A percentile compares a stretch with the other conserved stretches of the same genome.
Conservation (phyloP, 30 jellyfish, hydroid and myxozoan genomes). For the Clytia hemisphaerica region DNA sequence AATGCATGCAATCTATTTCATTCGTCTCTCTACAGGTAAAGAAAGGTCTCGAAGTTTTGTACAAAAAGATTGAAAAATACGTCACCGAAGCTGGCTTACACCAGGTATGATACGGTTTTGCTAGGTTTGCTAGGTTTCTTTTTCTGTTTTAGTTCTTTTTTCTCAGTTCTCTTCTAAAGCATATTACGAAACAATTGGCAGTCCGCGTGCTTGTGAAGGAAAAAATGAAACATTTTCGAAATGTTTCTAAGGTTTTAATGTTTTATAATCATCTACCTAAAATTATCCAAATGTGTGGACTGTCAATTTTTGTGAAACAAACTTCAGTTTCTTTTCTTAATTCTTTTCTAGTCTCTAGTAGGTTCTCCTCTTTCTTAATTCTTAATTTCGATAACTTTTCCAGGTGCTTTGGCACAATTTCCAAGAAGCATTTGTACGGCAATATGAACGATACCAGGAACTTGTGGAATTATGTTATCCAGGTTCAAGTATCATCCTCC, state of each 20-base stretch:
- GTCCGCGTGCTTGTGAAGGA: too few species aligned
- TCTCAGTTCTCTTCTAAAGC: too few species aligned
- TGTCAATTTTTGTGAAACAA: too few species aligned
- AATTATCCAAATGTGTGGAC: too few species aligned
- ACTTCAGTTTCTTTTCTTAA: neutral
- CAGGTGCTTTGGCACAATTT: conserved; percentile 91
- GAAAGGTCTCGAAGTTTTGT: conserved; percentile 74
- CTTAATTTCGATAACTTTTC: neutral
- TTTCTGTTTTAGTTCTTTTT: too few species aligned
- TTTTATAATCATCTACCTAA: too few species aligned
- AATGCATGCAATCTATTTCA: neutral
- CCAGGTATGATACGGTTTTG: too few species aligned
- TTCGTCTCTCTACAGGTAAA: conserved; percentile 45
- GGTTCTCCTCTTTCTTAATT: neutral
- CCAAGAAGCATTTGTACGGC: conserved; percentile 88
- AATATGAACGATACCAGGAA: conserved; percentile 70
- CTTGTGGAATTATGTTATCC: conserved; percentile 84
- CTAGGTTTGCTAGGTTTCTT: too few species aligned
- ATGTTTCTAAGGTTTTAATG: too few species aligned
- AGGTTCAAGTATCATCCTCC: conserved; percentile 53
- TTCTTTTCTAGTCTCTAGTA: too few species aligned
- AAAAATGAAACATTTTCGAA: too few species aligned
- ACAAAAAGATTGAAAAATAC: conserved; percentile 80
- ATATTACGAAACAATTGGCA: too few species aligned
- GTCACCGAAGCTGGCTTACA: conserved; percentile 74